Base-by-base conservation (phyloP, 2,113 vertebrate genomes). In the Elgaria multicarinata region DNA sequence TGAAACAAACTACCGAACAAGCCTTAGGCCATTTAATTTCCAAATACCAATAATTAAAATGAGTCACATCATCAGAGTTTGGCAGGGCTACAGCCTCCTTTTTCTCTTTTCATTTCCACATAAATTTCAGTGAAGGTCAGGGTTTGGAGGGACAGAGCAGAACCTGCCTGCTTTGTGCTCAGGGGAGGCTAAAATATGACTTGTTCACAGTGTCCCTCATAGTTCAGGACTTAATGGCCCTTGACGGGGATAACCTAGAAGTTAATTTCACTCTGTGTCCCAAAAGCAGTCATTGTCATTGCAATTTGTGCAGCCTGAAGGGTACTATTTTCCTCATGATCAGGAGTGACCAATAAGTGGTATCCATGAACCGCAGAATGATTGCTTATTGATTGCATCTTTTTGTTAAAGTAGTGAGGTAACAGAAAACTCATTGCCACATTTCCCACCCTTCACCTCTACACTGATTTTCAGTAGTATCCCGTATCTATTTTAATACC, bases 171-270 rank as follows among this genome's bases (percentile, higher is more conserved):
- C 96, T 93, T 93, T 96, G 91, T 95, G 96, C 96, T 97, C 82
- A 42, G 90, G 55, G 95, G 96, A 97, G 94, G 95, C 96, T 97
- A 97, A 97, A 97, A 98, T 97, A 98, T 97, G 97, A 96, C 96
- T 98, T 96, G 95, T 96, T 98, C 97, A 95, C 94, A 92, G 93
- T 97, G 95, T 97, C 96, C 97, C 97, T 98, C 96, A 96, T 96
- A 97, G 97, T 97, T 97, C 96, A 97, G 92, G 86, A 97, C 96
- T 98, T 97, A 97, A 97, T 97, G 97, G 96, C 96, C 97, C 97
- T 97, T 98, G 97, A 97, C 97, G 94, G 95, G 97, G 97, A 98
- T 97, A 97, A 97, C 97, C 96, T 97, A 96, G 96, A 97, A 97
- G 97, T 97, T 97, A 97, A 97, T 98, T 97, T 97, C 96, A 97